phyloP scores from a whole-genome alignment of 2,888 invertebrate genomes.

The Tupiocoris notatus region DNA sequence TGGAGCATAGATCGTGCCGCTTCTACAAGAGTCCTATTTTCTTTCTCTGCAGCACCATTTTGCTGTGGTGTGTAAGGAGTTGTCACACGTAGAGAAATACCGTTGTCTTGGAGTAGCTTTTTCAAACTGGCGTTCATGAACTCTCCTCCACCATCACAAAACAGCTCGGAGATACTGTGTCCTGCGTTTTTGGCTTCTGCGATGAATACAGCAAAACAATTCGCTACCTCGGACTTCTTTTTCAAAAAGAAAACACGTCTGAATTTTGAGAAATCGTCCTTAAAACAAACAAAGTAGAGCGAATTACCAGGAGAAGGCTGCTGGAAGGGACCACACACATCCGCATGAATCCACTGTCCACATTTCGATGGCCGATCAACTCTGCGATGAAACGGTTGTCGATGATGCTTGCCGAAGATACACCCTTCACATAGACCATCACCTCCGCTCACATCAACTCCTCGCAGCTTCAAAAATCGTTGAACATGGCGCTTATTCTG shows the following conservation, averaged over 20 bases:
- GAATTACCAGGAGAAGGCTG: background rate
- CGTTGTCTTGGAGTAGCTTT: background rate
- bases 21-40: conserved; percentile 18
- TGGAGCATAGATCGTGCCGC: conserved; percentile 4
- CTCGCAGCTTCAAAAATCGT: background rate
- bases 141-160: conserved; percentile 11
- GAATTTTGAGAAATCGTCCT: conserved; percentile 23
- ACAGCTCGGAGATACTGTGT: background rate
- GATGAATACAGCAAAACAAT: background rate
- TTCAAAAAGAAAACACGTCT: conserved; percentile 1
- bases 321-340: conserved; percentile 13
- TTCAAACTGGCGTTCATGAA: background rate
- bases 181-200: conserved; percentile 9
- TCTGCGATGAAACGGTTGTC: background rate
- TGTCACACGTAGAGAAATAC: background rate
- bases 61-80: conserved; percentile 1
- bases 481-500: conserved; percentile 4
- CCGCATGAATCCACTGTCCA: conserved; percentile 1
- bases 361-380: background rate
- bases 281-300: conserved; percentile 1
- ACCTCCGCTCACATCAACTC: background rate
- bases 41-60: background rate
- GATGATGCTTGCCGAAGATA: conserved; percentile 13
- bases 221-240: background rate
- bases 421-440: conserved; percentile 15